Percentiles rank a stretch among this genome's conserved stretches.
phyloP scores from a whole-genome alignment of 1,140 invertebrate species.

The Gonioctena quinquepunctata region DNA sequence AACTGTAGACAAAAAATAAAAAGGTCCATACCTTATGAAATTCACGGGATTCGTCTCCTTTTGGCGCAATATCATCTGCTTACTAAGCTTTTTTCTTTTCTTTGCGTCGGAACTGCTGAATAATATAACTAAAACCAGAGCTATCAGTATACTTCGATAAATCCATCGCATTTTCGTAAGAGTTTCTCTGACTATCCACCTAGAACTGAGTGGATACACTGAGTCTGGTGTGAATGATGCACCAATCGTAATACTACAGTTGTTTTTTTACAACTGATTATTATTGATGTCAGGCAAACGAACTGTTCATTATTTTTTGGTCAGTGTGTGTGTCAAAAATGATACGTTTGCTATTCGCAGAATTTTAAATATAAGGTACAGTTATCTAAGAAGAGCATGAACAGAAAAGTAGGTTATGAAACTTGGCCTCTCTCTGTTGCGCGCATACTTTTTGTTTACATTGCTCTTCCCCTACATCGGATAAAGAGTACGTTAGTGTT shows the following conservation, averaged over 20 bases:
- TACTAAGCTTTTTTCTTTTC: constrained; percentile 42
- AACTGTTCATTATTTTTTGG: not conserved
- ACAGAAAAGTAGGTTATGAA: constrained; percentile 5
- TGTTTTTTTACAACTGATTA: not conserved
- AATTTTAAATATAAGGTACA: constrained; percentile 15
- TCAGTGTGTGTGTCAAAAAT: not conserved
- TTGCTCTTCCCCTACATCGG: too few relatives aligned
- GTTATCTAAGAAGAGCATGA: too few relatives aligned
- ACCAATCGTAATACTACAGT: not conserved
- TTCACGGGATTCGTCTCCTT: constrained; percentile 62
- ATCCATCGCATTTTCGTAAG: not conserved
- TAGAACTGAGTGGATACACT: too few relatives aligned
- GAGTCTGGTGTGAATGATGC: not conserved
- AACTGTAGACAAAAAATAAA: too few relatives aligned
- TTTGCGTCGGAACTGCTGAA: constrained; percentile 14
- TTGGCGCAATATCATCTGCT: constrained; percentile 53
- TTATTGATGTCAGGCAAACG: not conserved
- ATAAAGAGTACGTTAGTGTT: too few relatives aligned
- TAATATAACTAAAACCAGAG: not conserved
- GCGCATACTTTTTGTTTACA: not conserved
- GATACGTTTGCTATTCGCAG: not conserved
- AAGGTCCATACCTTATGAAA: constrained; percentile 53
- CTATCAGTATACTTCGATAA: not conserved
- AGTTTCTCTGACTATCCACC: not conserved
- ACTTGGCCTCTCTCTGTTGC: not conserved